Conservation (phyloP, 2,888 invertebrate species). For the Neocrepidodera transversa region DNA sequence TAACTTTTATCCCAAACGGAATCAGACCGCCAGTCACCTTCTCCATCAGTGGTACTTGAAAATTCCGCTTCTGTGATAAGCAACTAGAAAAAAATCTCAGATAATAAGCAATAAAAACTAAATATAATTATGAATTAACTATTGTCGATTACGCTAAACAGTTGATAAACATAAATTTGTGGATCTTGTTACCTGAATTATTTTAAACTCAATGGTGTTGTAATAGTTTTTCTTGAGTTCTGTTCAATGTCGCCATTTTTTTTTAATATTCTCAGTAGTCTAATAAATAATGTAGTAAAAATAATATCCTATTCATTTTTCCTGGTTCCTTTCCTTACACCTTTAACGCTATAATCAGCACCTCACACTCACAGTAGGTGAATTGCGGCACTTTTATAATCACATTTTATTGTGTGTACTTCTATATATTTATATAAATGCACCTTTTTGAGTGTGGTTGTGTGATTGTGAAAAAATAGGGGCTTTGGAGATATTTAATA, state of each 20-base stretch:
- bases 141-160: too few relatives aligned
- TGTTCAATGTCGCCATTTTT: not conserved
- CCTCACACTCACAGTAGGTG: slow-evolving; percentile 61
- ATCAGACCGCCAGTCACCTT: too few relatives aligned
- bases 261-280: not conserved
- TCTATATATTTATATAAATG: slow-evolving; percentile 58
- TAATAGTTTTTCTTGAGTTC: not conserved
- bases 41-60: too few relatives aligned
- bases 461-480: slow-evolving; percentile 49
- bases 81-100: too few relatives aligned
- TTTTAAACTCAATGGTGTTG: too few relatives aligned
- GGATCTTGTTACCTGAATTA: too few relatives aligned
- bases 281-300: not conserved
- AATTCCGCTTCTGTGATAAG: too few relatives aligned
- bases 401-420: slow-evolving; percentile 58
- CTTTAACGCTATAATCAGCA: slow-evolving; percentile 54
- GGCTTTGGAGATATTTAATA: slow-evolving; percentile 24
- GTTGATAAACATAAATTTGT: too few relatives aligned
- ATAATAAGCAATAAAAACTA: too few relatives aligned
- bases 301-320: slow-evolving; percentile 27
- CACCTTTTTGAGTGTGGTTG: slow-evolving; percentile 59
- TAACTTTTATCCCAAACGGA: too few relatives aligned
- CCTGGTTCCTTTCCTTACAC: slow-evolving; percentile 39
- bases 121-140: too few relatives aligned
- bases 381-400: slow-evolving; percentile 60